phyloP scores from a whole-genome alignment of 2,888 invertebrate species.

The Dynastes maya region DNA sequence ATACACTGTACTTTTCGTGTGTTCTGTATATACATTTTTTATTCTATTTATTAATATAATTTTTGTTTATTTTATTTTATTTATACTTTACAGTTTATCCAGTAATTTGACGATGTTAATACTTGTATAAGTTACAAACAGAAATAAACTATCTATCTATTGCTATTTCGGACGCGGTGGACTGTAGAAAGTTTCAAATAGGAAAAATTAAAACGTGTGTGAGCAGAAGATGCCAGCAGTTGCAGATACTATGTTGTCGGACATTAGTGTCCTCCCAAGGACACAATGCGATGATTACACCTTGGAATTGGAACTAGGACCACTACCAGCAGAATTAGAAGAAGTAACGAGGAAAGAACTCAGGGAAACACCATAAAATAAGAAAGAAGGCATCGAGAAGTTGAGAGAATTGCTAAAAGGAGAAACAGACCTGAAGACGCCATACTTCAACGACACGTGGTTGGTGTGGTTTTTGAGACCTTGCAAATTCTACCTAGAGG shows the following conservation, averaged over 20 bases:
- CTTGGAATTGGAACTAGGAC: conserved; percentile 81
- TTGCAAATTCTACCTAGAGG: conserved; percentile 91
- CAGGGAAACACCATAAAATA: conserved; percentile 78
- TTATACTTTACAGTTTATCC: no score
- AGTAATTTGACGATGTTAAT: no score
- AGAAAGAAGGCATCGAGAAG: conserved; percentile 74
- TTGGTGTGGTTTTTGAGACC: conserved; percentile 87
- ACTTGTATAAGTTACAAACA: no score
- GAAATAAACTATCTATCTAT: no score
- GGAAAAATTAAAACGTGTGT: no score
- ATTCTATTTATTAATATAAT: no score
- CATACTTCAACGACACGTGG: conserved; percentile 85
- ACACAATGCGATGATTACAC: conserved; percentile 79
- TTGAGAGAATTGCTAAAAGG: conserved; percentile 78
- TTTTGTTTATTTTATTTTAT: no score
- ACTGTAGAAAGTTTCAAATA: no score
- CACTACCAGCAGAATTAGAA: conserved; percentile 75
- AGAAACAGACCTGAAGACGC: conserved; percentile 80
- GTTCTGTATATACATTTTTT: no score
- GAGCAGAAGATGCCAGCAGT: conserved; percentile 67
- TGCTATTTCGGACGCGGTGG: no score
- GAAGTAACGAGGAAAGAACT: conserved; percentile 81
- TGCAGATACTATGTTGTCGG: conserved; percentile 82
- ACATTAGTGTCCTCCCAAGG: conserved; percentile 78
- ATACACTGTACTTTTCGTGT: no score